Conservation (phyloP, 2,113 vertebrate species). For the Nothobranchius furzeri region DNA sequence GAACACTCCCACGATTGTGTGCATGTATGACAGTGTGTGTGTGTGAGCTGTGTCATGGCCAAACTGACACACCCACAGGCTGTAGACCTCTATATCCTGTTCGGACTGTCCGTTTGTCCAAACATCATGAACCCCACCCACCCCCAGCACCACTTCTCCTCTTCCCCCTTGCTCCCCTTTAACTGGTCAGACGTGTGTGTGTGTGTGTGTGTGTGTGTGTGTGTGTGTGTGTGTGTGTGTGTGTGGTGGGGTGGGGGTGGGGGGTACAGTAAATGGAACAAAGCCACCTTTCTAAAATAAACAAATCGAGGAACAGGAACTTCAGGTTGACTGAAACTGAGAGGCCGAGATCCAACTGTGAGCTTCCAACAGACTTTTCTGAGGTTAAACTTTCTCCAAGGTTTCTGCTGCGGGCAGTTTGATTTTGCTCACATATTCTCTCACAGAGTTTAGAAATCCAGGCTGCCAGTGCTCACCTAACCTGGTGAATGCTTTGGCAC, state of each 20-base stretch:
- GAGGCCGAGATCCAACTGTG: constrained; percentile 32
- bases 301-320: constrained; percentile 61
- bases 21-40: constrained; percentile 17
- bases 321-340: constrained; percentile 55
- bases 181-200: constrained; percentile 58
- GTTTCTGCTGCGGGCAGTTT: constrained; percentile 35
- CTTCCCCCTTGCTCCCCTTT: constrained; percentile 48
- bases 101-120: constrained; percentile 78
- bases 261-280: constrained; percentile 66
- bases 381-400: constrained; percentile 32
- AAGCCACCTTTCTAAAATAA: constrained; percentile 76
- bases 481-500: constrained; percentile 24
- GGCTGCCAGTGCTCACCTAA: constrained; percentile 34
- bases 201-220: constrained; percentile 59
- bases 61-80: constrained; percentile 79
- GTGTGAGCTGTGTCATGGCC: constrained; percentile 53
- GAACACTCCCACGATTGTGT: constrained; percentile 74
- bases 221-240: constrained; percentile 42
- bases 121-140: constrained; percentile 59
- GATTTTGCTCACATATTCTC: constrained; percentile 16
- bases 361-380: constrained; percentile 30
- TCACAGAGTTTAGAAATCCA: constrained; percentile 30
- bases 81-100: constrained; percentile 82
- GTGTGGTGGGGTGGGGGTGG: constrained; percentile 54
- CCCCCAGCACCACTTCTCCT: constrained; percentile 1